These are phyloP conservation scores for Danio jaintianensis DNA, from an alignment of 2,797 vertebrate genomes.

Conservation along the genomic window DNA sequence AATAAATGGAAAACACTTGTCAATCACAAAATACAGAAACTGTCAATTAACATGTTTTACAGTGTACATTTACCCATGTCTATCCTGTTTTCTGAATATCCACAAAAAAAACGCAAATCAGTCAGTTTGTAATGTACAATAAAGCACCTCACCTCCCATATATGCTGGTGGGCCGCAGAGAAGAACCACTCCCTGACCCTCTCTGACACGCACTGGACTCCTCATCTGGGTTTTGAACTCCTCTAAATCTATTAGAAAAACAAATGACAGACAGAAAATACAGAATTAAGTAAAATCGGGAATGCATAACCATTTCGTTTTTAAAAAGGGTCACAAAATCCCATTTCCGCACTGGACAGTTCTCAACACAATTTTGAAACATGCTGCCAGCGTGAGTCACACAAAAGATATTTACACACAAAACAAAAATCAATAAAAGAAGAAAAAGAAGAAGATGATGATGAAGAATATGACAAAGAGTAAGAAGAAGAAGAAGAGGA, in stretches of 20 bases:
- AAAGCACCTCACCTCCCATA: constrained; percentile 85
- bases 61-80: too few species aligned
- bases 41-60: too few species aligned
- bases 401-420: too few species aligned
- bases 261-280: constrained; percentile 18
- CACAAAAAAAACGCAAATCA: neutral
- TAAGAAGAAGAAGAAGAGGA: too few species aligned
- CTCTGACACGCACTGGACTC: constrained; percentile 92
- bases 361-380: too few species aligned
- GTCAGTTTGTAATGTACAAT: neutral
- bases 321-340: neutral
- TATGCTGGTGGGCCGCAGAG: constrained; percentile 91
- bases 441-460: too few species aligned
- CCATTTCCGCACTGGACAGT: neutral
- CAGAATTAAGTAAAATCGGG: neutral
- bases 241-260: constrained; percentile 85
- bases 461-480: too few species aligned
- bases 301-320: neutral
- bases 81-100: neutral
- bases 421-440: too few species aligned
- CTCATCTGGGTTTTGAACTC: constrained; percentile 92
- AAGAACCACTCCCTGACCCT: constrained; percentile 95
- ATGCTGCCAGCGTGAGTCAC: too few species aligned
- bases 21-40: too few species aligned
- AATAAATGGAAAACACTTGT: too few species aligned